Conservation (phyloP, 2,113 vertebrate genomes). For the Cercopithecus mona region DNA sequence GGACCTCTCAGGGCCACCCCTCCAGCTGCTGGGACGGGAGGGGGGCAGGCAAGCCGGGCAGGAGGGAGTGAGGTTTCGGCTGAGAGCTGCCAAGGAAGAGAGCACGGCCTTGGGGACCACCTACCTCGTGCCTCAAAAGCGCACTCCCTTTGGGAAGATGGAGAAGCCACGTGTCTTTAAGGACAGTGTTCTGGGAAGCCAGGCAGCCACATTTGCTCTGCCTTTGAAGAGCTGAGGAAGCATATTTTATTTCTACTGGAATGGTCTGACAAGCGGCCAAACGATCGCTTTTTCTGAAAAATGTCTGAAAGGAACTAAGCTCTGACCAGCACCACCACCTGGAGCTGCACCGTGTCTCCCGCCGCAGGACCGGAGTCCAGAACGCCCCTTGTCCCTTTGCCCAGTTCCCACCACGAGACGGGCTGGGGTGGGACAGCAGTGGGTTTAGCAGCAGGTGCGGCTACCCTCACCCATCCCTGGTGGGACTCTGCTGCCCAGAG, state of each 20-base stretch:
- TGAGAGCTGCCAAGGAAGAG: not conserved
- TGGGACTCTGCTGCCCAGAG: not conserved
- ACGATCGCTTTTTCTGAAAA: not conserved
- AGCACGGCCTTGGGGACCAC: not conserved
- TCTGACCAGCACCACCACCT: not conserved
- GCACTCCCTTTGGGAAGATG: not conserved
- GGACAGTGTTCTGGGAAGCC: not conserved
- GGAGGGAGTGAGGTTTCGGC: not conserved
- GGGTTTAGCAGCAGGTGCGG: not conserved
- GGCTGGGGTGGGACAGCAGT: not conserved
- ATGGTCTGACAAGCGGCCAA: not conserved
- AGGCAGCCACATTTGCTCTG: not conserved
- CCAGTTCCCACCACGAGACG: not conserved
- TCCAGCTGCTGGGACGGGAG: not conserved
- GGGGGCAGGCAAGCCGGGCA: not conserved
- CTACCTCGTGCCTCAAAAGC: not conserved
- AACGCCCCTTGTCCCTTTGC: not conserved
- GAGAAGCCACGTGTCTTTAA: rapidly evolving
- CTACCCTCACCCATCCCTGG: not conserved
- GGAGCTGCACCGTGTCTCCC: not conserved
- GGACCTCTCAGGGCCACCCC: not conserved
- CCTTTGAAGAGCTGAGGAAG: not conserved
- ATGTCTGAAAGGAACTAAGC: not conserved
- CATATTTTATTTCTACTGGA: rapidly evolving
- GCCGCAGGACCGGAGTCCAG: rapidly evolving